Conservation (phyloP, 1,140 invertebrate species). For the Magallana gigas region DNA sequence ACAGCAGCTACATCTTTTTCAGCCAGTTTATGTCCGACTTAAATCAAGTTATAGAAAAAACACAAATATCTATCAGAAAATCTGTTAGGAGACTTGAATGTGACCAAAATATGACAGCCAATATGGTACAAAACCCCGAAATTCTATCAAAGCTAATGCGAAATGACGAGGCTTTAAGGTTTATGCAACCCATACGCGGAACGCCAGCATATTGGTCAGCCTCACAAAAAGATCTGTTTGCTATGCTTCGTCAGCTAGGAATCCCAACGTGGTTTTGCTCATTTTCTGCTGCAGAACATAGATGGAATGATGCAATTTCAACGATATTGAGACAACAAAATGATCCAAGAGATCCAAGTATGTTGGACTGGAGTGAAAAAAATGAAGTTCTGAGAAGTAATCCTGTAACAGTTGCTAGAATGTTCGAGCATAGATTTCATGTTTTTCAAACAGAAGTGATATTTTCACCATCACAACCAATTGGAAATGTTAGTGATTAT, state of each 20-base stretch:
- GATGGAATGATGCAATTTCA: constrained; percentile 54
- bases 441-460: constrained; percentile 33
- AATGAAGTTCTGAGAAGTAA: constrained; percentile 35
- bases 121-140: no score
- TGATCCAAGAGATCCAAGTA: background rate
- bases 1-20: background rate
- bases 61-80: no score
- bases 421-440: constrained; percentile 43
- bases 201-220: no score
- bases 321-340: constrained; percentile 44
- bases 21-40: background rate
- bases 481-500: constrained; percentile 62
- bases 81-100: no score
- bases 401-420: constrained; percentile 41
- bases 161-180: no score
- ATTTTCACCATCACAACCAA: constrained; percentile 40
- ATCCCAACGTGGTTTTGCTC: constrained; percentile 53
- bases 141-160: no score
- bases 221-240: no score
- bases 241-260: constrained; percentile 47
- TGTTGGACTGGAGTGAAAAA: constrained; percentile 39
- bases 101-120: constrained; percentile 5
- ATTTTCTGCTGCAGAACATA: constrained; percentile 56
- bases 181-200: no score
- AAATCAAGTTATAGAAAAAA: background rate